Conservation (phyloP, 2,113 vertebrate species). For the Periophthalmodon schlosseri region DNA sequence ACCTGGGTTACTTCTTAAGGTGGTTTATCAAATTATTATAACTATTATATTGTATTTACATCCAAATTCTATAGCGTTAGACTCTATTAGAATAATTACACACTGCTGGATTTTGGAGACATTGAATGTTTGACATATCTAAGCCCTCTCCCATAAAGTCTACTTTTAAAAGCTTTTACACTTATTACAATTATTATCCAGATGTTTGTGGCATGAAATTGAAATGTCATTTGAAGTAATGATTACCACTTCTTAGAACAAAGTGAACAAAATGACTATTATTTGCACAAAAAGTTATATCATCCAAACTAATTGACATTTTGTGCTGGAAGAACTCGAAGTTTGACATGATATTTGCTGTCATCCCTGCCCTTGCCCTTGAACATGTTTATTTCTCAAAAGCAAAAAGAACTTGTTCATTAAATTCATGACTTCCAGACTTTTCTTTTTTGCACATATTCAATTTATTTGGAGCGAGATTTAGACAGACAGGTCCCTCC, state of each 20-base stretch:
- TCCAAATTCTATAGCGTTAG: constrained; percentile 15
- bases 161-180: constrained; percentile 1
- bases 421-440: not conserved
- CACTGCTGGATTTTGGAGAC: constrained; percentile 13
- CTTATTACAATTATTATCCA: not conserved
- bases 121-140: not conserved
- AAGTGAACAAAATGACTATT: not conserved
- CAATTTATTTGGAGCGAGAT: constrained; percentile 6
- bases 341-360: not conserved
- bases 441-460: not conserved
- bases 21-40: not conserved
- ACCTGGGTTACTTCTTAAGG: not conserved
- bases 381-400: constrained; percentile 4
- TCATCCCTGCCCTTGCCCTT: not conserved
- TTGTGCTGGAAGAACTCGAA: not conserved
- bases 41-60: constrained; percentile 2
- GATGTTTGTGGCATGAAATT: not conserved
- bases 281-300: not conserved
- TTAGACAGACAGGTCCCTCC: constrained; percentile 19
- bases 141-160: not conserved
- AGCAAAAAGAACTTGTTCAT: constrained; percentile 8
- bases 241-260: not conserved
- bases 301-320: not conserved
- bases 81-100: constrained; percentile 50
- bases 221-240: not conserved